Conservation (phyloP, 2,797 vertebrate genomes). For the Channallabes apus region DNA sequence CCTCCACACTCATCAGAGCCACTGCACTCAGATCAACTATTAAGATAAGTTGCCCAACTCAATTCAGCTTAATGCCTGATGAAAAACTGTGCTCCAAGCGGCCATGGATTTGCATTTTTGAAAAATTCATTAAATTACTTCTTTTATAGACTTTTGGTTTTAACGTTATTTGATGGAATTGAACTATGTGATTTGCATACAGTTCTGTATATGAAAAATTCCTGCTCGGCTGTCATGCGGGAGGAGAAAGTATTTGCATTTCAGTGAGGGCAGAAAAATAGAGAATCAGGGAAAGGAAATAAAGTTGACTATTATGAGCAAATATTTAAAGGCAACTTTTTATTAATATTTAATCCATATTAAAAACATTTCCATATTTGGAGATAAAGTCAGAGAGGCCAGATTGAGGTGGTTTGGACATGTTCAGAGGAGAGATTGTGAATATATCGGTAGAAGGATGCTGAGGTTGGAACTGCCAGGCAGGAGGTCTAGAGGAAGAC, state of each 20-base stretch:
- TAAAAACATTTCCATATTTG: no score
- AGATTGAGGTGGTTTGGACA: no score
- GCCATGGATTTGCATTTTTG: constrained; percentile 77
- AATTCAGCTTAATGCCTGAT: constrained; percentile 75
- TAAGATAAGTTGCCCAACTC: constrained; percentile 78
- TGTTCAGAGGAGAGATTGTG: no score
- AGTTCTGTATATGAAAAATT: constrained; percentile 47
- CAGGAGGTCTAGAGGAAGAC: no score
- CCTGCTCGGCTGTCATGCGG: constrained; percentile 5
- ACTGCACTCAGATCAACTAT: constrained; percentile 79
- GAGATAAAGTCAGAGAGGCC: no score
- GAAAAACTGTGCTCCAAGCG: constrained; percentile 72
- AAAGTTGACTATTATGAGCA: background rate
- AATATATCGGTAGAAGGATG: no score
- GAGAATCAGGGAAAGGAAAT: constrained; percentile 65
- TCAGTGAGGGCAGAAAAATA: constrained; percentile 58
- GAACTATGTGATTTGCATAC: constrained; percentile 59
- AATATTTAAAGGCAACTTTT: constrained; percentile 3
- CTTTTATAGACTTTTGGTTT: constrained; percentile 77
- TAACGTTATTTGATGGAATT: constrained; percentile 66
- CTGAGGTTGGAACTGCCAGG: no score
- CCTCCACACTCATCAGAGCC: constrained; percentile 68
- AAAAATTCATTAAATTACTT: constrained; percentile 79
- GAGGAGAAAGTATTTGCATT: constrained; percentile 41
- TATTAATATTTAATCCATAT: background rate